A percentile compares a stretch with the other conserved stretches of the same genome.
phyloP scores from a whole-genome alignment of 1,140 invertebrate genomes.

The Paralvinella palmiformis region DNA sequence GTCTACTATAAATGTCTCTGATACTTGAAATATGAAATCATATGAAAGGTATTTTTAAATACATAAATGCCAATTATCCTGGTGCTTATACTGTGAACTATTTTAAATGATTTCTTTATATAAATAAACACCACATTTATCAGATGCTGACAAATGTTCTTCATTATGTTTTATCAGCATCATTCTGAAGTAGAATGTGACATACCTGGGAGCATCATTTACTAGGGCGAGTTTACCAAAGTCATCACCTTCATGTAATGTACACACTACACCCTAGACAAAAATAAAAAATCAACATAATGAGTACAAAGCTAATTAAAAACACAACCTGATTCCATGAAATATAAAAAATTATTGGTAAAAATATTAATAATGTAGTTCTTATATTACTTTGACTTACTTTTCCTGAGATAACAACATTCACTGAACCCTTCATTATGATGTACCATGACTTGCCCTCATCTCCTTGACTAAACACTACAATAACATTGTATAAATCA shows the following conservation, averaged over 20 bases:
- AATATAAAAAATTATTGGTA: not conserved
- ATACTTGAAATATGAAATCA: too few species aligned
- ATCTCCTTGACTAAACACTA: conserved; percentile 85
- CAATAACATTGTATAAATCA: conserved; percentile 25
- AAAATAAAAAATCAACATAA: conserved; percentile 11
- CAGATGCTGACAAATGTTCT: too few species aligned
- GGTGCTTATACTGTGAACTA: too few species aligned
- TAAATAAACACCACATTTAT: too few species aligned
- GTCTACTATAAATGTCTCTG: too few species aligned
- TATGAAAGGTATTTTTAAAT: too few species aligned
- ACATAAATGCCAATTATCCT: too few species aligned
- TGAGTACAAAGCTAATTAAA: not conserved
- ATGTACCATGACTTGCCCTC: conserved; percentile 87
- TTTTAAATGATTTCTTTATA: too few species aligned
- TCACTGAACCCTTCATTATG: conserved; percentile 74
- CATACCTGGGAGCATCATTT: conserved; percentile 76
- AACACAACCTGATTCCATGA: not conserved
- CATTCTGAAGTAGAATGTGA: too few species aligned
- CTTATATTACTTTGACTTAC: too few species aligned
- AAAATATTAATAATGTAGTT: too few species aligned
- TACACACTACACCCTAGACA: conserved; percentile 67
- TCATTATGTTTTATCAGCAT: too few species aligned
- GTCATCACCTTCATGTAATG: conserved; percentile 78
- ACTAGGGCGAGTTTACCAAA: conserved; percentile 83
- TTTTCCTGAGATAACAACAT: conserved; percentile 80